A percentile compares a stretch with the other conserved stretches of the same genome.
Evolutionary conservation across 2,113 vertebrate species (phyloP).

Genomic region (Lampris incognitus): DNA sequence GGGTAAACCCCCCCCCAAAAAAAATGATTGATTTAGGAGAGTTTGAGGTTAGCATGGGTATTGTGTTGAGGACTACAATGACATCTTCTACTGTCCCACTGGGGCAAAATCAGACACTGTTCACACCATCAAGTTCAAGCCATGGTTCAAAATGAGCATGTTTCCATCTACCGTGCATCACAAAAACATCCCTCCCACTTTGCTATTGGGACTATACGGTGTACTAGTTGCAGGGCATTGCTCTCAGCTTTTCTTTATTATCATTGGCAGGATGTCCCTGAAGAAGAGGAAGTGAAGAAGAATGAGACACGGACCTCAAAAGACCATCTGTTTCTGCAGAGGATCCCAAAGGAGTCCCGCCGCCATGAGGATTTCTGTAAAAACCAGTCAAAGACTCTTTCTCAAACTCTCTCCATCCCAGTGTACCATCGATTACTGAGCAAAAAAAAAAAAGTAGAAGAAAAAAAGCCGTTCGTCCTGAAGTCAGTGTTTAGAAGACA

Average conservation of each 20-base stretch:
- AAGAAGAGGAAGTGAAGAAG: constrained; percentile 78
- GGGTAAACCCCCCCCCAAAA: too few species aligned
- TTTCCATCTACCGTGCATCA: neutral
- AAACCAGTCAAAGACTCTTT: constrained; percentile 64
- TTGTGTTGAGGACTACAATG: too few species aligned
- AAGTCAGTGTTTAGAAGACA: constrained; percentile 69
- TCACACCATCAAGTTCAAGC: neutral
- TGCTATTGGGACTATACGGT: neutral
- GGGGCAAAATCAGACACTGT: too few species aligned
- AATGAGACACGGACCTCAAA: constrained; percentile 24
- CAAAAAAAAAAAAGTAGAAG: constrained; percentile 24
- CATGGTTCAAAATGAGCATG: neutral
- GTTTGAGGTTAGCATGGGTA: too few species aligned
- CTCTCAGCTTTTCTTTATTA: constrained; percentile 68
- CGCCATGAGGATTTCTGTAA: constrained; percentile 41
- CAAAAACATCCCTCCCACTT: neutral
- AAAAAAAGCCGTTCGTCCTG: constrained; percentile 46
- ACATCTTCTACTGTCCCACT: too few species aligned
- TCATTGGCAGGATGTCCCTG: constrained; percentile 76
- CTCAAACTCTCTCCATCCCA: constrained; percentile 40
- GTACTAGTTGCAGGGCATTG: neutral
- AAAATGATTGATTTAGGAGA: too few species aligned
- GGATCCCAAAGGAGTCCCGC: constrained; percentile 51
- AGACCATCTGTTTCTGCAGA: constrained; percentile 38
- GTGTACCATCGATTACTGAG: constrained; percentile 66